A percentile compares a stretch with the other conserved stretches of the same genome.
These are phyloP conservation scores for Aplodontia rufa DNA, from an alignment of 2,113 vertebrate genomes.

Conservation along the genomic window DNA sequence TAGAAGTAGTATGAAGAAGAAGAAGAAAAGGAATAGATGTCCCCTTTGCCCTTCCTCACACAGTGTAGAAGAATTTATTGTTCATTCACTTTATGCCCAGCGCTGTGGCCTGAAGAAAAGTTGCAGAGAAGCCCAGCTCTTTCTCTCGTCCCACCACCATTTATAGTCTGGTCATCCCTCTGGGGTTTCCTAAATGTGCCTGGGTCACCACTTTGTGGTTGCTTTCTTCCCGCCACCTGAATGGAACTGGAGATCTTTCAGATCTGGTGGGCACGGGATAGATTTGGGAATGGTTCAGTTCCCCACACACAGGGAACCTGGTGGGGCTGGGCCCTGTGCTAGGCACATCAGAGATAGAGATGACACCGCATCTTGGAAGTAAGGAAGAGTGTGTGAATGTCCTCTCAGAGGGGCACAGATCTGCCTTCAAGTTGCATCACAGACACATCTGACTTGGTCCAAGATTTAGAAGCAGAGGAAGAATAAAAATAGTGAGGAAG, in stretches of 20 bases:
- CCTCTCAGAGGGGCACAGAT: not conserved
- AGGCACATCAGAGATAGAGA: not conserved
- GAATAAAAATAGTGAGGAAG: not conserved
- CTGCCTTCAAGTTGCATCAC: not conserved
- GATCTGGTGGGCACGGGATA: not conserved
- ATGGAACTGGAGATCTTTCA: not conserved
- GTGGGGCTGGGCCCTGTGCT: not conserved
- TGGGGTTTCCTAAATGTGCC: not conserved
- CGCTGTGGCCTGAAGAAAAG: not conserved
- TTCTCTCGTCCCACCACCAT: not conserved
- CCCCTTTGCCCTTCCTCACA: not conserved
- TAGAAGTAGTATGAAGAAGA: not conserved
- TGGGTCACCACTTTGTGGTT: not conserved
- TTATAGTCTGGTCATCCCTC: not conserved
- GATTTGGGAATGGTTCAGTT: not conserved
- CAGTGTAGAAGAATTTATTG: not conserved
- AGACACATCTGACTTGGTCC: constrained; percentile 13
- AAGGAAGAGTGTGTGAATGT: not conserved
- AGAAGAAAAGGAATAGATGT: not conserved
- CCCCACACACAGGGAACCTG: not conserved
- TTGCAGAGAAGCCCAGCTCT: not conserved
- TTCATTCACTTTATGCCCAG: not conserved
- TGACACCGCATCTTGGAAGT: not conserved
- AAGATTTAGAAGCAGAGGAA: constrained; percentile 33
- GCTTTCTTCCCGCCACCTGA: not conserved